Percentiles rank a stretch among this genome's conserved stretches.
These are phyloP conservation scores for Stenoptilia bipunctidactyla DNA, from an alignment of 2,888 invertebrate genomes.

Conservation along the genomic window DNA sequence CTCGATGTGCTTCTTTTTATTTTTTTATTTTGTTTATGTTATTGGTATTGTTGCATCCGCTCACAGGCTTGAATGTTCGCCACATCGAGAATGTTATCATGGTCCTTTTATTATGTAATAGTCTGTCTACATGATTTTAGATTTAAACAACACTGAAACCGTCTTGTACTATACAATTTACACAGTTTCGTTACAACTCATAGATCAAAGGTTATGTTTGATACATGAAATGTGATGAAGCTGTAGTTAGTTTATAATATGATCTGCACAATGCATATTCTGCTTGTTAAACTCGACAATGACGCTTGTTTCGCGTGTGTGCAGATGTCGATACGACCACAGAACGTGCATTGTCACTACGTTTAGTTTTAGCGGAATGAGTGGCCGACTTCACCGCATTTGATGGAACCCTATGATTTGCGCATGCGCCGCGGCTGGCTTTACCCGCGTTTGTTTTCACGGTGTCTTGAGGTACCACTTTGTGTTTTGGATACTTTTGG, in stretches of 20 bases:
- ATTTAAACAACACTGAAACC: conserved; percentile 46
- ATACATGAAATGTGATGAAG: neutral
- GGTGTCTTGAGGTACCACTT: conserved; percentile 56
- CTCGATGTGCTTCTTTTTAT: conserved; percentile 60
- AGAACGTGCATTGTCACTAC: conserved; percentile 60
- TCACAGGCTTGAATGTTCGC: conserved; percentile 55
- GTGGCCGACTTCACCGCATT: conserved; percentile 70
- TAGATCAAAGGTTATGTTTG: conserved; percentile 13
- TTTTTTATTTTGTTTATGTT: conserved; percentile 24
- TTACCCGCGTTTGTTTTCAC: conserved; percentile 62
- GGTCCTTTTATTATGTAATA: conserved; percentile 30
- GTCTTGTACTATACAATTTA: conserved; percentile 47
- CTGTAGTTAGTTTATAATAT: conserved; percentile 3
- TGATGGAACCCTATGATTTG: conserved; percentile 65
- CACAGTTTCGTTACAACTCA: conserved; percentile 26
- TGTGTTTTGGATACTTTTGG: conserved; percentile 47
- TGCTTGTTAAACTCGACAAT: conserved; percentile 32
- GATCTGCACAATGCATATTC: conserved; percentile 49
- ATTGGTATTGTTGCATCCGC: conserved; percentile 40
- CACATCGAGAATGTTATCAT: conserved; percentile 66
- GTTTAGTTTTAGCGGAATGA: conserved; percentile 67
- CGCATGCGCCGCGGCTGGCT: conserved; percentile 65
- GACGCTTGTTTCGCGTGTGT: conserved; percentile 26
- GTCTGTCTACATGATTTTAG: conserved; percentile 26
- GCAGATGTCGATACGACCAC: conserved; percentile 36